A percentile compares a stretch with the other conserved stretches of the same genome.
Evolutionary conservation across 2,888 invertebrate species (phyloP).

Genomic region (Baronia brevicornis): DNA sequence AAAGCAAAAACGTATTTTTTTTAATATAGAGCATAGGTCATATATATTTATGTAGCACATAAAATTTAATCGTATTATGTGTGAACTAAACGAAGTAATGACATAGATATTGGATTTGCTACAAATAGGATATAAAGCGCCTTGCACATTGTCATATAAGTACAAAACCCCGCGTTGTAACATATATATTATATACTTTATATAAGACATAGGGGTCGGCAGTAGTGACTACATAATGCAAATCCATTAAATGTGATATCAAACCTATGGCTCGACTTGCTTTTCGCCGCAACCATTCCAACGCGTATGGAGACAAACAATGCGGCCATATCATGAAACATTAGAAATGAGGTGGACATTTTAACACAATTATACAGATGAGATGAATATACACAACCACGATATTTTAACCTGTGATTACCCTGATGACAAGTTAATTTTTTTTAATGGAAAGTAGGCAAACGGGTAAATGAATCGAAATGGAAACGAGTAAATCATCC

Average conservation of each 20-base stretch:
- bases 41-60: conserved; percentile 5
- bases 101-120: conserved; percentile 21
- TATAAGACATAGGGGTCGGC: conserved; percentile 28
- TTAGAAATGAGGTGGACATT: conserved; percentile 55
- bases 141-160: conserved; percentile 15
- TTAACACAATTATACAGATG: conserved; percentile 20
- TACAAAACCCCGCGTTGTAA: conserved; percentile 18
- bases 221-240: conserved; percentile 53
- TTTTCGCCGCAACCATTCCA: conserved; percentile 52
- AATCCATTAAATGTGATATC: conserved; percentile 64
- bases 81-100: too few species aligned
- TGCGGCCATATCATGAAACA: conserved; percentile 69
- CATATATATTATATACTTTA: conserved; percentile 15
- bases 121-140: conserved; percentile 22
- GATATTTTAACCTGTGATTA: conserved; percentile 1
- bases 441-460: conserved; percentile 1
- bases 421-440: not conserved
- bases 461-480: not conserved
- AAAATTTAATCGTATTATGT: too few species aligned
- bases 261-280: conserved; percentile 73
- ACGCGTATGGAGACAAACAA: conserved; percentile 50
- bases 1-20: too few species aligned
- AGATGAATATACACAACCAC: not conserved
- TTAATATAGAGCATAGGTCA: conserved; percentile 6
- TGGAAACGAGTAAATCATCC: too few species aligned